Evolutionary conservation across 2,888 invertebrate genomes (phyloP), one percentile per base, ranked within the genome.

Genomic region (Drosophila mimetica): DNA sequence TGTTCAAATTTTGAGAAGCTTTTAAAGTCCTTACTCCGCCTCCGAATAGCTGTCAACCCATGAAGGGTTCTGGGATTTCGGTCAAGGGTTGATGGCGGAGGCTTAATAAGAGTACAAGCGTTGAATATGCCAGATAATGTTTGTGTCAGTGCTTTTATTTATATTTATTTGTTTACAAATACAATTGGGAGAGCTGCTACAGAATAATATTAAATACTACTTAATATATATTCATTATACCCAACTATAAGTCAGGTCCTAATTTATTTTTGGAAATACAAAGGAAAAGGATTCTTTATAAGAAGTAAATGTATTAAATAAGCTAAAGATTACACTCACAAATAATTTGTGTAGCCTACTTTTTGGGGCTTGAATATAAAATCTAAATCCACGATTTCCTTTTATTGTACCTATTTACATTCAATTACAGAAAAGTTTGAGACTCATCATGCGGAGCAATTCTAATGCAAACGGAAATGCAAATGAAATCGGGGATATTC

Each of bases 1-100:
- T 71, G 63, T 48, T 57, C 32, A 37, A 32, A 14, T 53, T 60
- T 58, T 54, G 4, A 53, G 53, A 39, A 48, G 59, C 22, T 61
- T 67, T 74, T 42, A 22, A 58, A 57, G 37, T 54, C 14, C 20
- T 32, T 20, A 4, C 13, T 9, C n/a, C 18, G 30, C 37, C 41
- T 47, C 22, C 48, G 14, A 32, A 66, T 32, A 25, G 32, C 41
- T 25, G 22, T 32, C 32, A 50, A 34, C 22, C 42, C 4, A 20
- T 32, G 25, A 50, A 53, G 14, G 53, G 44, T 16, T 30, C 7
- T 8, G 14, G 41, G 20, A 14, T 9, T 20, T 11, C n/a, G 20
- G 18, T 20, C 14, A 42, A 16, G 30, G 59, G 34, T 36, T 42
- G 42, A 34, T 41, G 59, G 5, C 4, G 34, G 14, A 30, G 59